Evolutionary conservation across 1,140 invertebrate species (phyloP), one percentile per base, ranked within the genome.

Genomic region (Eupristina koningsbergeri): DNA sequence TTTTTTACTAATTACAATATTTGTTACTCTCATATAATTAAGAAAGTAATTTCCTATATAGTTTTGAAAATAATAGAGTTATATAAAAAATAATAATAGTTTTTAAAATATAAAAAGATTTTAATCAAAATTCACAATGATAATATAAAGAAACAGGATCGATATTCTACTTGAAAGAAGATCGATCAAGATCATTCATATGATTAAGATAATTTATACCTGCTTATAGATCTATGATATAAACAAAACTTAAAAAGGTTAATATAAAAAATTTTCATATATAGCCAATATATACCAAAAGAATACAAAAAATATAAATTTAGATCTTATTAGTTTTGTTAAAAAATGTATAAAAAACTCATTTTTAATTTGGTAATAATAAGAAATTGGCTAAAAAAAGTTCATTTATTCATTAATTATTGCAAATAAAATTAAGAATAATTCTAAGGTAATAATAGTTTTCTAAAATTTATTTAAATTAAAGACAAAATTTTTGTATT

Each of bases 141-240:
- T 64, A 64, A n/a, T 15, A 64, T 64, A 71, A 71, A 41, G 17
- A n/a, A 71, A 71, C 41, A 26, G 41, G 67, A 41, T 41, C 41
- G 36, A 36, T 71, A 41, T 41, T 71, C 26, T 41, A 6, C 17
- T 26, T 41, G 36, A 41, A 13, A 71, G 7, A 15, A 41, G 19
- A 26, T 71, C 19, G 39, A 41, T 41, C 6, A 22, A 71, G 36
- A 71, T 71, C 7, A 36, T 41, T 41, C 17, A 9, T n/a, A 71
- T 11, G 36, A 71, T 71, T 71, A 71, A 71, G 34, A 71, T n/a
- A 71, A 71, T 71, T 41, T 19, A 41, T 71, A 41, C 29, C 34
- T 8, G 15, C 15, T 36, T 7, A 41, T 71, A 39, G 19, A 71
- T 41, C 17, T 71, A 71, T 11, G 39, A 71, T 17, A 67, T 67